These are phyloP conservation scores for Steinernema scapterisci DNA, from an alignment of 2,888 invertebrate species.

Conservation along the genomic window DNA sequence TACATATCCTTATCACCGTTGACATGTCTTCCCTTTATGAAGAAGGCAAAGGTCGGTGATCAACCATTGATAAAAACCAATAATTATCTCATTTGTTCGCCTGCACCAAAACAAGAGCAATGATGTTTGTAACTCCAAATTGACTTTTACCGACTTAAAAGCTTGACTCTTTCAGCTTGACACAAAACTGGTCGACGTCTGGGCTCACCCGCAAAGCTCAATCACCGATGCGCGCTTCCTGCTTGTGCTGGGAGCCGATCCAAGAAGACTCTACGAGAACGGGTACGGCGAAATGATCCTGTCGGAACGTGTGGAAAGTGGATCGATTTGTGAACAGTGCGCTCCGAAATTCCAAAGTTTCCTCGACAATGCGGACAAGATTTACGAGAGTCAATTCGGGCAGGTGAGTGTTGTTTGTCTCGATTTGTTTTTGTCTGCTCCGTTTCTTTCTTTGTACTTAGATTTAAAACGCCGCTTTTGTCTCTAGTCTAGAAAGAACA, in stretches of 20 bases:
- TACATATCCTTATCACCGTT: too few relatives aligned
- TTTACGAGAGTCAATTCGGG: conserved; percentile 61
- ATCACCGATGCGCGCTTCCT: conserved; percentile 59
- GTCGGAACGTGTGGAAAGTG: conserved; percentile 53
- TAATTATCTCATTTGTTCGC: too few relatives aligned
- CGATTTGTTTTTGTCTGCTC: too few relatives aligned
- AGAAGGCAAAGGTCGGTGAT: too few relatives aligned
- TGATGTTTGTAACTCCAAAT: too few relatives aligned
- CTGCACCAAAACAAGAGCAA: too few relatives aligned
- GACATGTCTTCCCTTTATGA: too few relatives aligned
- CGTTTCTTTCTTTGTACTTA: too few relatives aligned
- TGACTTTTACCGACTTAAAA: too few relatives aligned
- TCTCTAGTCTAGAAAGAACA: too few relatives aligned
- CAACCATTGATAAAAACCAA: too few relatives aligned
- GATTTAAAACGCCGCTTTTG: too few relatives aligned
- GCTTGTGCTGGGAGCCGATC: conserved; percentile 57
- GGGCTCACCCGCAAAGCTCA: conserved; percentile 56
- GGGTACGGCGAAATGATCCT: conserved; percentile 54
- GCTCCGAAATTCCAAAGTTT: conserved; percentile 52
- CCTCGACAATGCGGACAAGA: conserved; percentile 51
- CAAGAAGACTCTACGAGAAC: conserved; percentile 51
- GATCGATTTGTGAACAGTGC: conserved; percentile 56
- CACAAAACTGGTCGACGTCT: conserved; percentile 53
- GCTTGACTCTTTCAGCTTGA: conserved; percentile 49
- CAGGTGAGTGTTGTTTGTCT: conserved; percentile 38